Evolutionary conservation across 1,140 invertebrate genomes (phyloP), one percentile per base, ranked within the genome.

Genomic region (Drosophila pachea): DNA sequence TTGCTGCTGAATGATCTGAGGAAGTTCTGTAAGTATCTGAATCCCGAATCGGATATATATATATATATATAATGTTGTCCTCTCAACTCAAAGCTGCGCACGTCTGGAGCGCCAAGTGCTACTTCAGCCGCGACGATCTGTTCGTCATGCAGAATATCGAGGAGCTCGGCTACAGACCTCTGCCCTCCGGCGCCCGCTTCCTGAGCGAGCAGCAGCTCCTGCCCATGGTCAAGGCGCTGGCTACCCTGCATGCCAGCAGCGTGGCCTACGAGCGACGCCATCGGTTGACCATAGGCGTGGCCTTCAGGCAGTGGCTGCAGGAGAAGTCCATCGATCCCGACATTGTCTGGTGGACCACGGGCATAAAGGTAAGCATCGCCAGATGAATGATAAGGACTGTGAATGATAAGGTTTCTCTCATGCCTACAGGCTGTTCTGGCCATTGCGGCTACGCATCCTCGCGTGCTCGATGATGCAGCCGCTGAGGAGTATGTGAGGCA

Each of bases 131-230:
- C 3, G 36, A 84, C 0, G 83, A 91, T 73, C 45, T 90, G 16
- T 77, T 90, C 43, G 83, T 91, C 0, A 86, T 91, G 61, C 90
- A 91, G 62, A 90, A 91, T 33, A 68, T 91, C 4, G 56, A 70
- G 4, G 55, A 64, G 1, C 45, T 81, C 38, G 89, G 88, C 0
- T 91, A 90, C 45, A 73, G 72, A 0, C 68, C 87, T 4, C 16
- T 86, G 11, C 49, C 76, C 0, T 0, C 61, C 0, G 48, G 54
- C 0, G 72, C 74, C 1, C 55, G 56, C 0, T 84, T 82, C 5
- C 64, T 78, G 4, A 88, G 64, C 48, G 59, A 90, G 4, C 68
- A 86, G 9, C 71, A 90, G 6, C 42, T 89, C 12, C 53, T 11
- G 1, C 75, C 78, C 0, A 58, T 87, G 50, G 48, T 91, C 2